Evolutionary conservation across 2,113 vertebrate genomes (phyloP).

Genomic region (Barbus barbus): DNA sequence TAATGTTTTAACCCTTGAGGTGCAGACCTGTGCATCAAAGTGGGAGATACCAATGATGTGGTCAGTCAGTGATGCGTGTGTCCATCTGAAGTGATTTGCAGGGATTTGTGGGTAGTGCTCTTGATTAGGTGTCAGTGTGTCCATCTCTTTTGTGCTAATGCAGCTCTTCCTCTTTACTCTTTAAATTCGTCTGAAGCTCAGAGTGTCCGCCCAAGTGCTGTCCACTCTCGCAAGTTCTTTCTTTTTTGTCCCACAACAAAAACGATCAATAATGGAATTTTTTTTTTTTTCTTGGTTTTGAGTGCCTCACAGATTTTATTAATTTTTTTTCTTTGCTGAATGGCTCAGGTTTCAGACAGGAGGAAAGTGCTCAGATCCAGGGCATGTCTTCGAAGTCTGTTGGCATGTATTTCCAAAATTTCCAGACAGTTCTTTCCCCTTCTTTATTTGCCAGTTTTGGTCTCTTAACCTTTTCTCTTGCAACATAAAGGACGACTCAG

Average conservation of each 20-base stretch:
- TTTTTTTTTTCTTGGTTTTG: slow-evolving; percentile 62
- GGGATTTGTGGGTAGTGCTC: background rate
- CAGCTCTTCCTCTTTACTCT: slow-evolving; percentile 21
- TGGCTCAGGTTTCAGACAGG: slow-evolving; percentile 78
- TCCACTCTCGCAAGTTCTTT: background rate
- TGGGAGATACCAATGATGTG: background rate
- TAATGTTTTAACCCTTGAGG: background rate
- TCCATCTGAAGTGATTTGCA: background rate
- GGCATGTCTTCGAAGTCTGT: slow-evolving; percentile 74
- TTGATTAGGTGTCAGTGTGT: background rate
- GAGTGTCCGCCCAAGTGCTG: background rate
- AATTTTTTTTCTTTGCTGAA: slow-evolving; percentile 75
- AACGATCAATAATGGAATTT: slow-evolving; percentile 76
- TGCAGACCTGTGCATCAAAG: background rate
- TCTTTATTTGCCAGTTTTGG: slow-evolving; percentile 53
- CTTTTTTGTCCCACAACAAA: slow-evolving; percentile 61
- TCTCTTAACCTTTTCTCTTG: slow-evolving; percentile 58
- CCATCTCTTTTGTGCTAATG: background rate
- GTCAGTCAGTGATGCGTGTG: slow-evolving; percentile 1
- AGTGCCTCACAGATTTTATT: slow-evolving; percentile 71
- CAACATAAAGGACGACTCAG: slow-evolving; percentile 52
- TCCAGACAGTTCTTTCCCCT: slow-evolving; percentile 58
- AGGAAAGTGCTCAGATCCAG: slow-evolving; percentile 72
- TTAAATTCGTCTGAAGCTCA: slow-evolving; percentile 25
- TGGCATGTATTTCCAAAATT: slow-evolving; percentile 67